Evolutionary conservation across 2,797 vertebrate species (phyloP), one percentile per base, ranked within the genome.

Genomic region (Peromyscus attwateri): DNA sequence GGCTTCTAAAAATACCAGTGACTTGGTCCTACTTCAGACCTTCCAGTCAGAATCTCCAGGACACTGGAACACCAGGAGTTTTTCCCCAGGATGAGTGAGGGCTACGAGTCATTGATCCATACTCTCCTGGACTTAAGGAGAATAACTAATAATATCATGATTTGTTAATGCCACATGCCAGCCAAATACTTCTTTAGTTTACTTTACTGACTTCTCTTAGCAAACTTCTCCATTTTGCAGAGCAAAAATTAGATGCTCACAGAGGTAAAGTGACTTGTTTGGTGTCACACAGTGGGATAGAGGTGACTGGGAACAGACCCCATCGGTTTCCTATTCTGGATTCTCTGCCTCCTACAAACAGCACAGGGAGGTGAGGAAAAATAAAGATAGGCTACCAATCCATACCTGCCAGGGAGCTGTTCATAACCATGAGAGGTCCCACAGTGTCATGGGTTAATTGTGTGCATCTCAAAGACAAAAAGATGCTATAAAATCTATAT

Each of bases 1-100:
- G 90, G 43, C 10, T 89, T 95, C 95, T 94, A 77, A 96, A 92
- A 68, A 55, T 79, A 91, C 57, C 79, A 76, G 49, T 46, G 82
- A 31, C 82, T 49, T 43, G 19, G 70, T 62, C 31, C 64, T 11
- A 12, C 49, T 70, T 29, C 16, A 89, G 37, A 80, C 64, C 43
- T 91, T 6, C 76, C 55, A 76, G 64, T 96, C 57, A 79, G 87
- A 71, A 14, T 87, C 34, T 66, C 55, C 31, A 49, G 10, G 31
- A 62, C 57, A 34, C 16, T 12, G 11, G 27, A 37, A 43, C 13
- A 64, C 40, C 49, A 40, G 14, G 0, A 64, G 55, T 37, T 73
- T 73, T 91, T 6, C 23, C 49, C 1, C 0, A 82, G 6, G 62
- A 87, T 77, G 27, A 96, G 3, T 14, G 14, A 82, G 37, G 46